phyloP scores from a whole-genome alignment of 2,797 vertebrate genomes.

The Enteromius trimaculatus region DNA sequence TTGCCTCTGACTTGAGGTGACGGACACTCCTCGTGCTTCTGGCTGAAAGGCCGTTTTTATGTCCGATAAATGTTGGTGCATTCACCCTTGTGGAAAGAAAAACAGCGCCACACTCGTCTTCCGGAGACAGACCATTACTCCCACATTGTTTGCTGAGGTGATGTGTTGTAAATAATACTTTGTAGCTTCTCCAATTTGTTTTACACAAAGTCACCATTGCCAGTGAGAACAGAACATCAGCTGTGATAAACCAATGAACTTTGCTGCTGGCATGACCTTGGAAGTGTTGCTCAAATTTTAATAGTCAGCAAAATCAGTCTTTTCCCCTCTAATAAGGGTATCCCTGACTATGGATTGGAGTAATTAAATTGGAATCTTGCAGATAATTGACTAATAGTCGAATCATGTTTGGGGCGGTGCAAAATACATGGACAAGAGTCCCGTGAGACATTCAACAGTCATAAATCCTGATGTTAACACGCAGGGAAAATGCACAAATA shows the following conservation, averaged over 20 bases:
- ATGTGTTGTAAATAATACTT: constrained; percentile 68
- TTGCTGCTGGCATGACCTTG: not conserved
- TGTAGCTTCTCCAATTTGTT: constrained; percentile 57
- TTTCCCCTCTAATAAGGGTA: not conserved
- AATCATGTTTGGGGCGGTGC: too few species aligned
- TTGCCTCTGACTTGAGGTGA: constrained; percentile 36
- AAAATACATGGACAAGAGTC: too few species aligned
- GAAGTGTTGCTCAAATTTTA: not conserved
- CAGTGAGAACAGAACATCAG: constrained; percentile 7
- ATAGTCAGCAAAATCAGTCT: not conserved
- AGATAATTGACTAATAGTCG: too few species aligned
- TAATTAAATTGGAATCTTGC: too few species aligned
- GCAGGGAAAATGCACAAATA: too few species aligned
- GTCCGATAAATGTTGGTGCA: constrained; percentile 63
- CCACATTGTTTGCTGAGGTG: constrained; percentile 67
- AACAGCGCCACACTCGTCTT: constrained; percentile 65
- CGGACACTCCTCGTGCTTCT: not conserved
- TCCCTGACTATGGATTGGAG: too few species aligned
- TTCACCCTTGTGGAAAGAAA: constrained; percentile 65
- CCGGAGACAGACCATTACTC: constrained; percentile 71
- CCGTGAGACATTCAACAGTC: too few species aligned
- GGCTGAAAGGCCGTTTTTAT: constrained; percentile 64
- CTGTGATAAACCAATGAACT: constrained; percentile 45
- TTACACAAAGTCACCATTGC: constrained; percentile 63
- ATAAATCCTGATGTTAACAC: too few species aligned